Evolutionary conservation across 2,113 vertebrate genomes (phyloP).

Genomic region (Mohoua ochrocephala): DNA sequence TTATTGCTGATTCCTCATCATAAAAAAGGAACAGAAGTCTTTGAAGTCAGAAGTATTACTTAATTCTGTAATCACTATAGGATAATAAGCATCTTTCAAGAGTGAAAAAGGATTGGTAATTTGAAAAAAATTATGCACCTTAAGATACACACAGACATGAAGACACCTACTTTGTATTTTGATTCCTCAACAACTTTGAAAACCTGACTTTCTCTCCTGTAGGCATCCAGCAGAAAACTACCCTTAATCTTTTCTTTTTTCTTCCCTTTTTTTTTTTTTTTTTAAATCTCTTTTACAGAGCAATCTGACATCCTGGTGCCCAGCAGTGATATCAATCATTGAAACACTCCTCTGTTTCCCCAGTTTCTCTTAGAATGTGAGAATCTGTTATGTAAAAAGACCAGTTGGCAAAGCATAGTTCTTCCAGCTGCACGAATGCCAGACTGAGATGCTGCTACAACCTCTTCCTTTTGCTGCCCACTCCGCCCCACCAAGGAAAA

Average conservation of each 20-base stretch:
- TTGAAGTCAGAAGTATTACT: conserved; percentile 1
- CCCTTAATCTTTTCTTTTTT: neutral
- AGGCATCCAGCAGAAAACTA: neutral
- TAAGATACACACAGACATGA: neutral
- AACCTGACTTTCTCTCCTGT: neutral
- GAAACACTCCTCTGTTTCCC: neutral
- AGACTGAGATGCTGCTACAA: neutral
- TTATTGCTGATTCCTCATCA: neutral
- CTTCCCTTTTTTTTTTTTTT: neutral
- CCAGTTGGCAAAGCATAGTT: neutral
- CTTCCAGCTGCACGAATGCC: neutral
- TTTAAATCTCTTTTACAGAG: neutral
- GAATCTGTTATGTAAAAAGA: neutral
- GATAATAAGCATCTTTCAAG: neutral
- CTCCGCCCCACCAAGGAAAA: neutral
- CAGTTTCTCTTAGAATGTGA: neutral
- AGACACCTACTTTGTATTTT: neutral
- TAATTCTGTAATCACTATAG: neutral
- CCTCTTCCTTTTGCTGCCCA: neutral
- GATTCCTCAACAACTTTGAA: neutral
- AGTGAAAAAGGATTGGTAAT: neutral
- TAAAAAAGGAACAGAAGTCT: neutral
- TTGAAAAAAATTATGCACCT: neutral
- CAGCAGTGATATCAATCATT: conserved; percentile 28
- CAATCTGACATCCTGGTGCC: neutral